These are phyloP conservation scores for Anoplopoma fimbria DNA, from an alignment of 2,113 vertebrate genomes.

Conservation along the genomic window DNA sequence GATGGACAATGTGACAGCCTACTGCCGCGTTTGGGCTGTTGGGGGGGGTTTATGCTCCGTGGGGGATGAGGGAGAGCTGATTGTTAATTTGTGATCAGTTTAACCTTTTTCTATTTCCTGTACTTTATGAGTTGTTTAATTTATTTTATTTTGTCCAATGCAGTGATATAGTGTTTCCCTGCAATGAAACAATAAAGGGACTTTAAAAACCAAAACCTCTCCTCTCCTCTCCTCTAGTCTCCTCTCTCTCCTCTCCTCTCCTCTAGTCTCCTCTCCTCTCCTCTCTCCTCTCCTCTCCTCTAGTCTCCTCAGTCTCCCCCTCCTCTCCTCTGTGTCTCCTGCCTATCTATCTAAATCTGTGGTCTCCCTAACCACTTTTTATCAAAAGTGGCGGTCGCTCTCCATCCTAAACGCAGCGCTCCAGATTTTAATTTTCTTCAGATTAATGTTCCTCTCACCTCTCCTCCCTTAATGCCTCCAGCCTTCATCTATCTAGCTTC, in stretches of 20 bases:
- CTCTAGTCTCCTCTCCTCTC: conserved; percentile 5
- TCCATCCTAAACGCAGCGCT: conserved; percentile 92
- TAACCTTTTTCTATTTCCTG: no score
- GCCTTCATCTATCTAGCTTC: conserved; percentile 88
- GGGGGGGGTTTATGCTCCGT: no score
- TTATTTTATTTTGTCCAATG: no score
- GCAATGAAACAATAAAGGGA: no score
- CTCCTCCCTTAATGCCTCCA: conserved; percentile 87
- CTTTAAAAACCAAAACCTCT: no score
- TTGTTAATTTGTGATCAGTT: no score
- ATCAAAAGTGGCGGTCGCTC: conserved; percentile 98
- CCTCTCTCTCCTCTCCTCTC: no score
- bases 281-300: conserved; percentile 23
- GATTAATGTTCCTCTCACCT: conserved; percentile 94
- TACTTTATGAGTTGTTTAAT: no score
- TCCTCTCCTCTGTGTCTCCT: conserved; percentile 47
- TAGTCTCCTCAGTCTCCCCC: conserved; percentile 35
- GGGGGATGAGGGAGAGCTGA: no score
- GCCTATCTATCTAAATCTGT: conserved; percentile 97
- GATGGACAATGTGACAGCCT: no score
- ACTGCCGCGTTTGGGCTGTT: no score
- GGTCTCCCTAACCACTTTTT: conserved; percentile 96
- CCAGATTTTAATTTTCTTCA: conserved; percentile 99
- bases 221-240: not conserved
- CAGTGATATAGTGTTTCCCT: no score